Conservation (phyloP, 1,140 invertebrate species). For the Thaumatotibia leucotreta region DNA sequence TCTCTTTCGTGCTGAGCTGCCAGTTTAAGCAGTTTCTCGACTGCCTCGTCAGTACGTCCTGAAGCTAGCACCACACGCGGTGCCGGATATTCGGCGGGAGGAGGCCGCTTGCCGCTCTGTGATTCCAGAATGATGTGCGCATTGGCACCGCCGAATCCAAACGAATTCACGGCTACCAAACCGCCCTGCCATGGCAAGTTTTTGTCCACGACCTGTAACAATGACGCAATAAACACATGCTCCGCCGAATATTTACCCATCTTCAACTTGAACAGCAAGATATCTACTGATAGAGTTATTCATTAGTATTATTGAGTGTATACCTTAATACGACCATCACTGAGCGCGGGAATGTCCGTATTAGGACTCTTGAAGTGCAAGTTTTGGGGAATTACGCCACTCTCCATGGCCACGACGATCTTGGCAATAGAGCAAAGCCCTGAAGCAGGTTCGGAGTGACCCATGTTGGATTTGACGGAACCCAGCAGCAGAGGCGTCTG, state of each 20-base stretch:
- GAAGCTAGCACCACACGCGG: slow-evolving; percentile 88
- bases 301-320: slow-evolving; percentile 1
- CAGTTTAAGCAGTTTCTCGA: slow-evolving; percentile 82
- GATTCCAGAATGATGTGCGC: slow-evolving; percentile 92
- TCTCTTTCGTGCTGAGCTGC: slow-evolving; percentile 79
- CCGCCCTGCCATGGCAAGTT: slow-evolving; percentile 90
- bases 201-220: slow-evolving; percentile 84
- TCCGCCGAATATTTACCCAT: neutral
- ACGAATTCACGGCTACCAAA: slow-evolving; percentile 93
- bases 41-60: slow-evolving; percentile 90
- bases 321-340: slow-evolving; percentile 89
- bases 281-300: too few species aligned
- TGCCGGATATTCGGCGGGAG: slow-evolving; percentile 56
- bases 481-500: slow-evolving; percentile 90
- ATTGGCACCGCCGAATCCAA: slow-evolving; percentile 98
- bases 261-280: too few species aligned
- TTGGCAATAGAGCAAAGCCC: slow-evolving; percentile 94
- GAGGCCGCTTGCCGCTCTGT: slow-evolving; percentile 68
- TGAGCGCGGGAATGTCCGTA: slow-evolving; percentile 90
- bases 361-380: slow-evolving; percentile 94
- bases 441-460: slow-evolving; percentile 96
- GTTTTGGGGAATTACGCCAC: slow-evolving; percentile 91
- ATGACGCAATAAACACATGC: neutral
- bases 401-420: slow-evolving; percentile 93
- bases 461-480: slow-evolving; percentile 98